Evolutionary conservation across 2,113 vertebrate genomes (phyloP), one percentile per base, ranked within the genome.

Genomic region (Laticauda colubrina): DNA sequence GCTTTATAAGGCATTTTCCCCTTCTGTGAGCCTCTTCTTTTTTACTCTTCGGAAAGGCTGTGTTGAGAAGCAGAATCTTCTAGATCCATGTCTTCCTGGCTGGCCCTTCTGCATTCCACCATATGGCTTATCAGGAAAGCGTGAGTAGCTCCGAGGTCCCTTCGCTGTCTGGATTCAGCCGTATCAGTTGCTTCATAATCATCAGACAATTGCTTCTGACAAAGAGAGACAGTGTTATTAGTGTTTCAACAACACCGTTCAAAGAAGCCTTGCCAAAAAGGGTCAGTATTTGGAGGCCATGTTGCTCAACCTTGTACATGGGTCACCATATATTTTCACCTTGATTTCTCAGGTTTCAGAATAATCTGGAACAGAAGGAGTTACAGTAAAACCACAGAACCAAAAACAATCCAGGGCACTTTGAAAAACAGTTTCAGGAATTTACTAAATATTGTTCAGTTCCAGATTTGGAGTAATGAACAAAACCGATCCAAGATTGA

Each of bases 151-250:
- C 93, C 96, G 0, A 23, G 87, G 18, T 95, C 94, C 29, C 93
- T 97, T 59, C 1, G 87, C 0, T 0, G 87, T 85, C 93, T 93
- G 1, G 96, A 94, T 89, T 96, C 95, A 2, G 94, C 91, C 4
- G 96, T 95, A 12, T 98, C 98, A 0, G 97, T 96, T 26, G 97
- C 97, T 94, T 98, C 98, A 0, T 98, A 98, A 23, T 98, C 96
- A 93, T 99, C 98, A 0, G 98, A 96, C 2, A 96, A 97, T 96
- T 98, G 98, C 98, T 99, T 95, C 54, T 86, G 93, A 89, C 92
- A 90, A 88, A 86, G 21, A 88, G 43, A 81, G 9, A 93, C 34
- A 89, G 54, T 64, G 90, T 59, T 92, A 92, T 92, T 88, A 85
- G 7, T 61, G 45, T 85, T 92, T 93, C 20, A 93, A 61, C 51